Evolutionary conservation across 2,888 invertebrate species (phyloP).

Genomic region (Drosophila rubida): DNA sequence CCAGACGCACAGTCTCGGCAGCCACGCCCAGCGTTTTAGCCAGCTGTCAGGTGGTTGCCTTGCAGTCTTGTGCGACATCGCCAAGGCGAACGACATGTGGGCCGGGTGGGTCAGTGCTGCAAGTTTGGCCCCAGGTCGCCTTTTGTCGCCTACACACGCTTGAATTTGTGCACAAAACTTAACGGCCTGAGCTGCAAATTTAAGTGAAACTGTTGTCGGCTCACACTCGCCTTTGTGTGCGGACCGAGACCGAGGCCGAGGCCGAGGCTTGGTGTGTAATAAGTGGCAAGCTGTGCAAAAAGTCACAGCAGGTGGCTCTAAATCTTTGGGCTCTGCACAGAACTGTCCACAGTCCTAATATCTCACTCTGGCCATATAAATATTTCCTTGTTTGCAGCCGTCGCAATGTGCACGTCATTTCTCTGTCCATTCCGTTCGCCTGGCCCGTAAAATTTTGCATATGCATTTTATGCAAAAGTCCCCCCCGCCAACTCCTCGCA

Average conservation of each 20-base stretch:
- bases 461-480: slow-evolving; percentile 58
- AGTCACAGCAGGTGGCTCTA: slow-evolving; percentile 40
- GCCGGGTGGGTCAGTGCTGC: slow-evolving; percentile 37
- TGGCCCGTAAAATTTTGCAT: slow-evolving; percentile 52
- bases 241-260: too few relatives aligned
- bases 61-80: slow-evolving; percentile 61
- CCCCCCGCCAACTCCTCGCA: not conserved
- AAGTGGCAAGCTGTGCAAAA: slow-evolving; percentile 29
- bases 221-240: too few relatives aligned
- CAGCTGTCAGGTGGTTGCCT: slow-evolving; percentile 34
- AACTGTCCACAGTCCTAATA: slow-evolving; percentile 45
- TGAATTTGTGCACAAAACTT: slow-evolving; percentile 42
- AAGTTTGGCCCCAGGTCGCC: slow-evolving; percentile 22
- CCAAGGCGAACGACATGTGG: too few relatives aligned
- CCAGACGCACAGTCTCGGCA: slow-evolving; percentile 30
- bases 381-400: slow-evolving; percentile 50
- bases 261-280: too few relatives aligned
- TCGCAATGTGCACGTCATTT: slow-evolving; percentile 41
- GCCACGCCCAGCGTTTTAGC: slow-evolving; percentile 26
- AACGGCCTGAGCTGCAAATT: slow-evolving; percentile 37
- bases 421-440: slow-evolving; percentile 16
- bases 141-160: slow-evolving; percentile 48
- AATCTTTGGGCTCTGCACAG: slow-evolving; percentile 27
- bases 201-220: slow-evolving; percentile 27
- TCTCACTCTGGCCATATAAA: slow-evolving; percentile 38